Evolutionary conservation across 1,140 invertebrate species (phyloP), one percentile per base, ranked within the genome.

Genomic region (Ephestia elutella): DNA sequence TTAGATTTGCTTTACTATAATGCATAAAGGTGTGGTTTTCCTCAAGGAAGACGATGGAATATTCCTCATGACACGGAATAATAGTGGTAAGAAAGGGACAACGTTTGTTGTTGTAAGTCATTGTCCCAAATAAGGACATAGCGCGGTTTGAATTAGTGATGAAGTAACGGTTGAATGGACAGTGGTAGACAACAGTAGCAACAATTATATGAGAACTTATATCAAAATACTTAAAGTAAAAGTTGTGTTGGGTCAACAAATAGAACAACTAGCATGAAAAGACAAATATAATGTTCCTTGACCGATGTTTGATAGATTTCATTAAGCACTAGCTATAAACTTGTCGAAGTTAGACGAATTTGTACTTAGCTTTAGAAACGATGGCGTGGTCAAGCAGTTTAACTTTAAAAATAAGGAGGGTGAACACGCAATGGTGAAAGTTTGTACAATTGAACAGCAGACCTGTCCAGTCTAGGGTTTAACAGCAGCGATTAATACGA

Each of bases 141-240:
- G 50, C 50, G n/a, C 50, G 50, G 13, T 25, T 21, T 53, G 50
- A 53, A 53, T 53, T 53, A 25, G n/a, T 53, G 19, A 53, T 53
- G 21, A 50, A 25, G 50, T 53, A 53, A 53, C 50, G 50, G 50
- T 53, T 21, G 13, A 25, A 21, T n/a, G 10, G 13, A 44, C 38
- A 44, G 5, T 17, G 38, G 38, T 10, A 44, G n/a, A n/a, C n/a
- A n/a, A n/a, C n/a, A n/a, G 2, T n/a, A 15, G n/a, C 5, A 15
- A n/a, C 7, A 44, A 15, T 15, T 2, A 44, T 3, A 44, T 44
- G n/a, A 9, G 8, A 38, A 38, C n/a, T n/a, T 35, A 5, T 9
- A 35, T 3, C 15, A 44, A 44, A n/a, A 44, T 44, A 10, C 10
- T 15, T n/a, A 44, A 44, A 5, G n/a, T 44, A 15, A 4, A 9